Conservation (phyloP, 1,140 invertebrate species). For the Chymomyza costata region DNA sequence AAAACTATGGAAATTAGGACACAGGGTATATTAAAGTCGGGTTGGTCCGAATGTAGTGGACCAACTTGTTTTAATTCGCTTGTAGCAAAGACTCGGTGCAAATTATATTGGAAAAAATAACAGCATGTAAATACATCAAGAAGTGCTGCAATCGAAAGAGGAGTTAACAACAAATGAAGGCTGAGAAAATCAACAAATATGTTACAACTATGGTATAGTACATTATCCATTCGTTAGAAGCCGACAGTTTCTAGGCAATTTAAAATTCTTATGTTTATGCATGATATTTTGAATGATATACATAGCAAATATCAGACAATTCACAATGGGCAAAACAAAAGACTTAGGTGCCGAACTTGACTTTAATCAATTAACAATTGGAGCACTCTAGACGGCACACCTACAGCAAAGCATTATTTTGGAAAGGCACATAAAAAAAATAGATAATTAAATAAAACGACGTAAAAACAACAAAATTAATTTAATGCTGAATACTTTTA, state of each 20-base stretch:
- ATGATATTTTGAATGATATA: too few relatives aligned
- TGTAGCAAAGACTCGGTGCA: slow-evolving; percentile 28
- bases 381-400: too few relatives aligned
- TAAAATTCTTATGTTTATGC: too few relatives aligned
- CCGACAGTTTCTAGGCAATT: too few relatives aligned
- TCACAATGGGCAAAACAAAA: not conserved
- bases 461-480: too few relatives aligned
- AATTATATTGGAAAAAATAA: slow-evolving; percentile 45
- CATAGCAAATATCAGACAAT: not conserved
- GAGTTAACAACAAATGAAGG: slow-evolving; percentile 44
- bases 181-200: slow-evolving; percentile 72
- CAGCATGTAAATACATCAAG: slow-evolving; percentile 42
- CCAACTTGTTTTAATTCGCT: not conserved
- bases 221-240: too few relatives aligned
- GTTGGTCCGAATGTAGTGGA: not conserved
- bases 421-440: too few relatives aligned
- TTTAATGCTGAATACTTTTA: not conserved
- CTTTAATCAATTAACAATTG: not conserved
- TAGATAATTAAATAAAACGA: too few relatives aligned
- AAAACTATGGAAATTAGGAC: slow-evolving; percentile 35
- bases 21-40: not conserved
- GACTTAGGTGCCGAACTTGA: not conserved
- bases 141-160: slow-evolving; percentile 19
- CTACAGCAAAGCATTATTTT: too few relatives aligned
- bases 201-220: too few relatives aligned